Percentiles rank a stretch among this genome's conserved stretches.
Evolutionary conservation across 1,140 invertebrate species (phyloP).

Genomic region (Hylaeus volcanicus): DNA sequence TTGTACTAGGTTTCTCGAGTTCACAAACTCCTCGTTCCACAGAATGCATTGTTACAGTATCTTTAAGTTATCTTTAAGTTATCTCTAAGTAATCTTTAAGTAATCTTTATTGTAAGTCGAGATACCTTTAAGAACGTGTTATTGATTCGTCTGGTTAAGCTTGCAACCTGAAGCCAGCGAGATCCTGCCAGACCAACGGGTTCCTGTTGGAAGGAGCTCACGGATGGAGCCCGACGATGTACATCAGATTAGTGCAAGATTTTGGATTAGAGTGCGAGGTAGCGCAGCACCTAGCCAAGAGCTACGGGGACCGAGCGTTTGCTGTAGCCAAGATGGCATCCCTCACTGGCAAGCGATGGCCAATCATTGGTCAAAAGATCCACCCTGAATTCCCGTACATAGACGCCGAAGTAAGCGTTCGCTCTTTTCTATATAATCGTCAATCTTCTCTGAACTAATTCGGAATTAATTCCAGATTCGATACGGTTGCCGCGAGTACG

Average conservation of each 20-base stretch:
- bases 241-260: conserved; percentile 97
- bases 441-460: not conserved
- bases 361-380: conserved; percentile 96
- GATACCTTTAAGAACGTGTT: not conserved
- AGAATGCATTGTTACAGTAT: too few species aligned
- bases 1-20: too few species aligned
- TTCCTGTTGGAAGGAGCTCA: conserved; percentile 97
- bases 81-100: not conserved
- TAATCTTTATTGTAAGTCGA: too few species aligned
- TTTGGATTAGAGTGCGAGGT: conserved; percentile 95
- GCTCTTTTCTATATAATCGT: not conserved
- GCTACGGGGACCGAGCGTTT: conserved; percentile 98
- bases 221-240: conserved; percentile 98
- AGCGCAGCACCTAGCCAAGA: conserved; percentile 96
- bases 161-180: conserved; percentile 86
- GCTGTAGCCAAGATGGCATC: conserved; percentile 97
- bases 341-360: conserved; percentile 97
- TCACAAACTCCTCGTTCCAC: too few species aligned
- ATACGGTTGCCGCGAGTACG: conserved; percentile 97
- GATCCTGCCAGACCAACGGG: conserved; percentile 91
- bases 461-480: conserved; percentile 82
- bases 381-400: conserved; percentile 99
- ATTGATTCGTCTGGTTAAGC: conserved; percentile 78
- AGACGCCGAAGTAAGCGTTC: conserved; percentile 92
- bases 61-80: not conserved